Evolutionary conservation across 2,888 invertebrate species (phyloP).

Genomic region (Allolobophora icterica): DNA sequence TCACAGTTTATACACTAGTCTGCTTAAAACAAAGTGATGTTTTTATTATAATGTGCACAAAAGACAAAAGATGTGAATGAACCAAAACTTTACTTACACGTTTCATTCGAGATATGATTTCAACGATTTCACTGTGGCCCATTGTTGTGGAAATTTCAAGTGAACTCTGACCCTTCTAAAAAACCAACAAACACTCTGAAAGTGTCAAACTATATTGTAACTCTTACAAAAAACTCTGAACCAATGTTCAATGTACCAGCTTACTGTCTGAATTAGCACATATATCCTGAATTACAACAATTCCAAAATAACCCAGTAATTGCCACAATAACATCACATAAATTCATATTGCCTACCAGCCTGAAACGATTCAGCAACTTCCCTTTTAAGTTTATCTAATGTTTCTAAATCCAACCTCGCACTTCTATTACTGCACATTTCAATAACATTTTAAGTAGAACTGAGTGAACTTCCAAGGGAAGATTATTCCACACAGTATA

Average conservation of each 20-base stretch:
- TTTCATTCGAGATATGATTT: constrained; percentile 70
- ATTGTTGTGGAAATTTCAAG: constrained; percentile 79
- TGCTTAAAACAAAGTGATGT: no score
- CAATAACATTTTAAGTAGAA: background rate
- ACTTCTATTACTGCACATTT: background rate
- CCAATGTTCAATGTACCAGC: no score
- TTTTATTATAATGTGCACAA: no score
- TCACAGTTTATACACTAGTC: no score
- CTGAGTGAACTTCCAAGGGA: background rate
- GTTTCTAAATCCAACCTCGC: no score
- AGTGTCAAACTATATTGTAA: background rate
- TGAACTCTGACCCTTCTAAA: constrained; percentile 75
- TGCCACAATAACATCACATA: background rate
- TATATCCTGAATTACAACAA: background rate
- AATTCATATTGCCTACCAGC: no score
- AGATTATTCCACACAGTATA: background rate
- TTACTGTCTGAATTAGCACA: background rate
- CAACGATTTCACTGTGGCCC: constrained; percentile 75
- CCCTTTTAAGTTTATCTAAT: no score
- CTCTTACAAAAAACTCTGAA: background rate
- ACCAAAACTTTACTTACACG: background rate
- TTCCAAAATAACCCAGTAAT: background rate
- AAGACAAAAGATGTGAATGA: background rate
- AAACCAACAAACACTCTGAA: background rate
- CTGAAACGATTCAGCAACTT: no score